These are phyloP conservation scores for Cyclina sinensis DNA, from an alignment of 1,140 invertebrate genomes.

Conservation along the genomic window DNA sequence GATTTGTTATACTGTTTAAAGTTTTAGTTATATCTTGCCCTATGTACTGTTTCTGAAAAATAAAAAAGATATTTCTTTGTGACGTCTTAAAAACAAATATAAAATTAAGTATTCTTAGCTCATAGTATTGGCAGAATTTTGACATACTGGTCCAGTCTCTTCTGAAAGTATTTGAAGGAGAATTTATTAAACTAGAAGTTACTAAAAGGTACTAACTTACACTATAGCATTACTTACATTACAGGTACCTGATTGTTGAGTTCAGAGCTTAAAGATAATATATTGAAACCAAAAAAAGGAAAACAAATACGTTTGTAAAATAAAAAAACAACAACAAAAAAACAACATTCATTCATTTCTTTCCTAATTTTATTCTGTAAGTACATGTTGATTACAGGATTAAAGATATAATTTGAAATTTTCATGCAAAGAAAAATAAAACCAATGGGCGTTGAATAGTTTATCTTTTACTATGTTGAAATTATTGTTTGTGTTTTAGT, in stretches of 20 bases:
- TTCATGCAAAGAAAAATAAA: background rate
- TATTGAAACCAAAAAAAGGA: background rate
- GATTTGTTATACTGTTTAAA: slow-evolving; percentile 41
- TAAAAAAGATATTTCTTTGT: background rate
- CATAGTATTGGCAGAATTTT: too few species aligned
- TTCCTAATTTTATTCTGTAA: too few species aligned
- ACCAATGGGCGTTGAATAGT: slow-evolving; percentile 4
- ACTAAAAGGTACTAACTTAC: too few species aligned
- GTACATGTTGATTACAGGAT: too few species aligned
- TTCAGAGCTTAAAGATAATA: background rate
- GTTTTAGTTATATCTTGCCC: slow-evolving; percentile 28
- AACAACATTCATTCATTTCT: too few species aligned
- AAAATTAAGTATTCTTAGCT: background rate
- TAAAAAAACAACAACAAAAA: too few species aligned
- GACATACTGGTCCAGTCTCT: too few species aligned
- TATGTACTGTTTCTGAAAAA: slow-evolving; percentile 17
- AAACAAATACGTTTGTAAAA: too few species aligned
- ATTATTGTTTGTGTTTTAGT: slow-evolving; percentile 61
- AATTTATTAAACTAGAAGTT: too few species aligned
- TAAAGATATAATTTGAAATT: too few species aligned
- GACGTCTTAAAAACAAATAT: background rate
- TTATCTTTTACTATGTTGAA: slow-evolving; percentile 47
- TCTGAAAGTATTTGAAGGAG: too few species aligned
- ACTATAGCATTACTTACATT: too few species aligned
- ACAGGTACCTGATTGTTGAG: background rate